Evolutionary conservation across 2,113 vertebrate species (phyloP).

Genomic region (Cebus imitator): DNA sequence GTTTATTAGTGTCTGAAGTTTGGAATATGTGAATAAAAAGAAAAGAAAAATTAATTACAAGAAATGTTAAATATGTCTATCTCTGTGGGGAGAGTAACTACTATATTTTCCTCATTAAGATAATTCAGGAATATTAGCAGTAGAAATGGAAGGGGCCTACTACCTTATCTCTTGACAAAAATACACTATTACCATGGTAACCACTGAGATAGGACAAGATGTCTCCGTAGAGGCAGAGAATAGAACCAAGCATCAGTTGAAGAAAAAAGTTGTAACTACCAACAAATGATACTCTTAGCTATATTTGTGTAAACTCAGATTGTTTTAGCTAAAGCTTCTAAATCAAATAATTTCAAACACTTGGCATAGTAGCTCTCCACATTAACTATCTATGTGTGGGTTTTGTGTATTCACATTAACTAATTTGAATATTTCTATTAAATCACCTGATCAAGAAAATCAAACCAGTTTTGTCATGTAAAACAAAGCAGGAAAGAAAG

Average conservation of each 20-base stretch:
- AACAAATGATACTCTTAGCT: constrained; percentile 35
- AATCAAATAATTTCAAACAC: constrained; percentile 39
- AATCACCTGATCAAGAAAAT: constrained; percentile 17
- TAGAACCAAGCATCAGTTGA: constrained; percentile 42
- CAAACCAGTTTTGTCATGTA: neutral
- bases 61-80: neutral
- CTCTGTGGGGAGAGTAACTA: neutral
- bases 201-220: constrained; percentile 47
- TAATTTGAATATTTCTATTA: constrained; percentile 16
- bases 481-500: constrained; percentile 18
- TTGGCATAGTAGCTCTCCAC: neutral
- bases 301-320: constrained; percentile 11
- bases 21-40: neutral
- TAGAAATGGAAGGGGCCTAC: constrained; percentile 66
- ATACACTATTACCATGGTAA: constrained; percentile 79
- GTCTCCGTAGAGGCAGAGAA: constrained; percentile 64
- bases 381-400: neutral
- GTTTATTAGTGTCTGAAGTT: neutral
- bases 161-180: constrained; percentile 66
- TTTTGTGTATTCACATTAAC: constrained; percentile 20
- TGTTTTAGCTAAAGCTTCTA: constrained; percentile 38
- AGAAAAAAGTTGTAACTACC: neutral
- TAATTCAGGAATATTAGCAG: constrained; percentile 78
- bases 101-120: constrained; percentile 47
- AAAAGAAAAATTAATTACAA: constrained; percentile 56